Base-by-base conservation (phyloP, 2,113 vertebrate genomes). In the Jaculus jaculus region DNA sequence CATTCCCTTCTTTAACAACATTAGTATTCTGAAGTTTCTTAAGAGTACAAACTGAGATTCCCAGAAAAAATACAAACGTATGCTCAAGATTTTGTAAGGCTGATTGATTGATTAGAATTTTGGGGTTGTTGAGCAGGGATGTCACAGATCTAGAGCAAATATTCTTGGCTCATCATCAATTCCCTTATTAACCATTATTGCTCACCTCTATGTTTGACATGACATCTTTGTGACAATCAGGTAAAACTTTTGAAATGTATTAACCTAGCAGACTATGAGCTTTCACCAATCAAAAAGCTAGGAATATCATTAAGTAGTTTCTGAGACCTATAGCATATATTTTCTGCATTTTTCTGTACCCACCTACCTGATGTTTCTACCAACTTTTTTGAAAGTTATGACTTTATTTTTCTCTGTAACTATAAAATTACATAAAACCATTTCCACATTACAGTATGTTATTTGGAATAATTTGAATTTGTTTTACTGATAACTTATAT, bases 1-100 rank as follows among this genome's bases (percentile, higher is more conserved):
- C 37, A 30, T 12, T 20, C 1, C 37, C 8, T 7, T 61, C 58
- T 79, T 54, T 72, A 89, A 61, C 20, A 58, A 34, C 10, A 47
- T 86, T 42, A 90, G 84, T 72, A 34, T n/a, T 42, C 90, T 51
- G 28, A 89, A 63, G 42, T 73, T 91, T 84, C 37, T 73, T 58
- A 42, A 54, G 32, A 58, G 71, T 42, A n/a, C 11, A 13, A 54
- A 69, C 42, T 28, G 30, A 71, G 54, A 2, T 54, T 71, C 32
- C 66, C 47, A 34, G 66, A 32, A 7, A 8, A 21, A 30, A 37
- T 32, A 5, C 12, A 79, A 37, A 66, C 4, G 17, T 34, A 11
- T 54, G 21, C 42, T 69, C 15, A 71, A 18, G 15, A 26, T 23
- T 68, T 37, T 58, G 16, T 32, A 71, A 34, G 47, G 51, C 23